Conservation (phyloP, 2,797 vertebrate genomes). For the Bradypus variegatus region DNA sequence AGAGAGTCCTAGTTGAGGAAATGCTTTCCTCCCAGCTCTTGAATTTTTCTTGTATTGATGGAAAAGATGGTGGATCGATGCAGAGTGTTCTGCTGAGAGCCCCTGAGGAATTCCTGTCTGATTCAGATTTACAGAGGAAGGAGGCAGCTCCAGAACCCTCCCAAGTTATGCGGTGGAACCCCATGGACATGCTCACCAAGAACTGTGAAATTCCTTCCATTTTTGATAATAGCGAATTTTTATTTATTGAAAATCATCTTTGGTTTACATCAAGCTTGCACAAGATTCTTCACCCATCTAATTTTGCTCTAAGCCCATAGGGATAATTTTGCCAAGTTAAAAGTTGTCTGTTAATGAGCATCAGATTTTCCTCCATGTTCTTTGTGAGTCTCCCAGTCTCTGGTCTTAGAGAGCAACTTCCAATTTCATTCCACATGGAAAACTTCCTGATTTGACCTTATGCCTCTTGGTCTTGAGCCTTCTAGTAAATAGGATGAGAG, state of each 20-base stretch:
- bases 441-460: not conserved
- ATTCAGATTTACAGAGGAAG: too few relatives aligned
- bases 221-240: not conserved
- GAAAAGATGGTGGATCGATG: not conserved
- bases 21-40: not conserved
- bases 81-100: not conserved
- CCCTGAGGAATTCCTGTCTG: not conserved
- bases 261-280: rapidly evolving
- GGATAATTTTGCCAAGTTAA: not conserved
- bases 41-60: too few relatives aligned
- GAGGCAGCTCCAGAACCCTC: not conserved
- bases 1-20: not conserved
- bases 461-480: not conserved
- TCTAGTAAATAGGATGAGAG: too few relatives aligned
- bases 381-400: not conserved
- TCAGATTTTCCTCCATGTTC: too few relatives aligned
- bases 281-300: not conserved
- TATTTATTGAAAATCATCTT: not conserved
- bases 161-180: rapidly evolving
- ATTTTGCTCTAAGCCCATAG: not conserved
- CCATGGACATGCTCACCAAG: rapidly evolving
- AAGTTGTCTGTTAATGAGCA: rapidly evolving
- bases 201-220: rapidly evolving
- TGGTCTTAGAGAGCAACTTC: not conserved
- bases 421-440: not conserved